Evolutionary conservation across 2,888 invertebrate genomes (phyloP), one percentile per base, ranked within the genome.

Genomic region (Mesoligia furuncula): DNA sequence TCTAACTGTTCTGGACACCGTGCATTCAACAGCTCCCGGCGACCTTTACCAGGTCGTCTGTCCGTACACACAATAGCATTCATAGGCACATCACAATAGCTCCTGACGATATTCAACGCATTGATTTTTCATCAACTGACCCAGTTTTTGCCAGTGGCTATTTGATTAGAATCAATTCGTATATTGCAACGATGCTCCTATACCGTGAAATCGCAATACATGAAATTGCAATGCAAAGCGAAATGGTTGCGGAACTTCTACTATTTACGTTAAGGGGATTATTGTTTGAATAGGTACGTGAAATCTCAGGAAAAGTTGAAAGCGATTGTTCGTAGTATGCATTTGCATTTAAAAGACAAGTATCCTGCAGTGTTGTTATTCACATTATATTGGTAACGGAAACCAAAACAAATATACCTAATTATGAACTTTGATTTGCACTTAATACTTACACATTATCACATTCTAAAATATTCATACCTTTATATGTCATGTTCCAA

Each of bases 91-190:
- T 54, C 64, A 51, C 75, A 65, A 66, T 73, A 75, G 42, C 24
- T 45, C 48, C 57, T 79, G 62, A 42, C 59, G 31, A 72, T 75
- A 76, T 66, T 67, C 75, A 39, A 42, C 59, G 71, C 84, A 87
- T 87, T 81, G 85, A 79, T 88, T 84, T 80, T 88, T 79, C 81
- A 81, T 77, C 75, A 77, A 48, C 69, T 84, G 87, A 77, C 85
- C 87, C 36, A 88, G 78, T 88, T 88, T 86, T 80, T 80, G 59
- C 67, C 31, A 59, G 59, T 67, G 57, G 75, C 71, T 77, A 66
- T 88, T 86, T 88, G 79, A 88, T 88, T 84, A 86, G 78, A 84
- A 67, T 73, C 74, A 75, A 73, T 82, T 36, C 45, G 68, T 66
- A 64, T 77, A 74, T 80, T 77, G 81, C 75, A 81, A 54, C 24